Evolutionary conservation across 1,140 invertebrate species (phyloP), one percentile per base, ranked within the genome.

Genomic region (Adoxophyes honmai): DNA sequence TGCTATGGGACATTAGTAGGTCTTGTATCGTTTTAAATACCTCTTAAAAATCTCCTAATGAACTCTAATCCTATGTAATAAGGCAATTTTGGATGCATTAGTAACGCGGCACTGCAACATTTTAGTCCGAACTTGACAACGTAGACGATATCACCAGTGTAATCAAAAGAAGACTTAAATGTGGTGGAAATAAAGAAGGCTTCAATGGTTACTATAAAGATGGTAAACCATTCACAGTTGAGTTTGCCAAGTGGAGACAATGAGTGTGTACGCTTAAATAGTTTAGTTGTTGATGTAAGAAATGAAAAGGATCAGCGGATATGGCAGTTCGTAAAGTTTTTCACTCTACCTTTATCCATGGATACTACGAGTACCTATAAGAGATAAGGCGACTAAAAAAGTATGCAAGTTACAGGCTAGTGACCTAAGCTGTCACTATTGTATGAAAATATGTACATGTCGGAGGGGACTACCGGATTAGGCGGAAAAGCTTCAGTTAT

Each of bases 201-300:
- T 48, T 6, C 7, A 11, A 13, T 13, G 15, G 39, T 16, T n/a
- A 34, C 2, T 1, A 11, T 9, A 21, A 42, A 42, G 10, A 9
- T 33, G n/a, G 54, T 5, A 0, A 15, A 10, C 14, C 36, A 21
- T 42, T 13, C 10, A 55, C 16, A 39, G 34, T 57, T 65, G 62
- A 57, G 55, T 65, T 63, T 63, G 69, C 69, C 69, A 71, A 71
- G 69, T 70, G 62, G 37, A 71, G 63, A 68, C 69, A 71, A 71
- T 68, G 62, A 71, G 62, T 52, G 44, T 48, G 51, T 65, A 52
- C 53, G 58, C 62, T 52, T 67, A 63, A 71, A 65, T 62, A 68
- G 56, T 61, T 66, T 48, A 57, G 21, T 18, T 60, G 35, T 57
- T 36, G 60, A 67, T 70, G 55, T 67, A 53, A 10, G 60, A 66